phyloP scores from a whole-genome alignment of 2,113 vertebrate genomes.

The Cariama cristata region DNA sequence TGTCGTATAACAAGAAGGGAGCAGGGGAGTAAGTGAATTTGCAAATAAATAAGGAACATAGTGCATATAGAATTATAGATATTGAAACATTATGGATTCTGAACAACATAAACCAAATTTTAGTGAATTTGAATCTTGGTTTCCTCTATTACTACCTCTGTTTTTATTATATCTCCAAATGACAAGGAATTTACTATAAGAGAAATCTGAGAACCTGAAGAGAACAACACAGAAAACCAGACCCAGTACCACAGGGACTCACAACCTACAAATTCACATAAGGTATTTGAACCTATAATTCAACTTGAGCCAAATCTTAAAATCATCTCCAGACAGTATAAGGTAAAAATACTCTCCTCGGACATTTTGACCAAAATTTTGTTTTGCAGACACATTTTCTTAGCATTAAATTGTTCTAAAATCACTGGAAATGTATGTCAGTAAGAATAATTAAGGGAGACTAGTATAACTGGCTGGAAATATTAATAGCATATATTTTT shows the following conservation, averaged over 20 bases:
- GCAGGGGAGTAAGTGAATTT: not conserved
- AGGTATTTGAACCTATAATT: not conserved
- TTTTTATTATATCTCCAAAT: not conserved
- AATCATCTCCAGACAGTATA: not conserved
- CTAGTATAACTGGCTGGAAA: not conserved
- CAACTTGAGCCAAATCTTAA: not conserved
- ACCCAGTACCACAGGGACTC: not conserved
- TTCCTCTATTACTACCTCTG: not conserved
- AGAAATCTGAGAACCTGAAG: not conserved
- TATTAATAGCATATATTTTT: not conserved
- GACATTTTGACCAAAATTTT: not conserved
- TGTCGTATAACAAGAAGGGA: not conserved
- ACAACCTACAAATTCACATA: not conserved
- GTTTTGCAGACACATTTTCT: not conserved
- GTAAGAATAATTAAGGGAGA: not conserved
- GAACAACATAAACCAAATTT: not conserved
- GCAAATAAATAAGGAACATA: not conserved
- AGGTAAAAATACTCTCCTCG: not conserved
- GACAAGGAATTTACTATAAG: not conserved
- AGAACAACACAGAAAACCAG: not conserved
- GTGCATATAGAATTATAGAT: not conserved
- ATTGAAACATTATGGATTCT: not conserved
- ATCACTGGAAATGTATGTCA: not conserved
- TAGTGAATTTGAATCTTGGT: not conserved
- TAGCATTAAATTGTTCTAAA: not conserved